These are phyloP conservation scores for Drosophila crucigera DNA, from an alignment of 2,888 invertebrate species.

Conservation along the genomic window DNA sequence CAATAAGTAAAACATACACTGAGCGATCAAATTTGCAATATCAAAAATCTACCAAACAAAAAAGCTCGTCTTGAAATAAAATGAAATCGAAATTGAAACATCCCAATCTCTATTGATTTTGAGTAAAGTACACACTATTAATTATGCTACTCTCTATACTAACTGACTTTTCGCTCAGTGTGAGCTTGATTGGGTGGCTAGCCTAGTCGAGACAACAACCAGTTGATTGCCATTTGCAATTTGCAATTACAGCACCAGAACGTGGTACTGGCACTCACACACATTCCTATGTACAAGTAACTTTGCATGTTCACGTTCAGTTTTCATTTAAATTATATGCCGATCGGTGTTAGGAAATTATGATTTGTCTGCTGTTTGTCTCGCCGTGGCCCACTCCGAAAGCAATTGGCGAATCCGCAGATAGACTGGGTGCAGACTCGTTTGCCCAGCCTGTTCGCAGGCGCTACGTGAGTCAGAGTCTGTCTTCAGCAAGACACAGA, in stretches of 20 bases:
- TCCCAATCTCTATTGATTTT: background rate
- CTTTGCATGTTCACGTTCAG: conserved; percentile 36
- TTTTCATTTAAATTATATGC: conserved; percentile 59
- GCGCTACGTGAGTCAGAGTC: conserved; percentile 40
- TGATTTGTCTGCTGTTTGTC: conserved; percentile 69
- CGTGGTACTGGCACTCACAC: background rate
- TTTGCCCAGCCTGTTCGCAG: conserved; percentile 37
- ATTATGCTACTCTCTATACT: background rate
- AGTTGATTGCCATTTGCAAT: conserved; percentile 38
- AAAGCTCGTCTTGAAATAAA: background rate
- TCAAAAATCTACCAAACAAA: background rate
- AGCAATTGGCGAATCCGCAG: conserved; percentile 14
- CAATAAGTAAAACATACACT: conserved; percentile 36
- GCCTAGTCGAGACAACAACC: conserved; percentile 19
- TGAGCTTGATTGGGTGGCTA: conserved; percentile 9
- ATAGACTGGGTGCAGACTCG: conserved; percentile 15
- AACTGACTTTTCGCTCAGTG: conserved; percentile 21
- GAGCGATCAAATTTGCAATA: background rate
- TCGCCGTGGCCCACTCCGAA: conserved; percentile 31
- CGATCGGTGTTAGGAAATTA: conserved; percentile 66
- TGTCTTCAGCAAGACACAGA: conserved; percentile 4
- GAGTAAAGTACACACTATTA: background rate
- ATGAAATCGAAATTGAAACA: background rate
- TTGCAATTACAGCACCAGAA: conserved; percentile 46
- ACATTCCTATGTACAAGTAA: background rate